These are phyloP conservation scores for Neodiprion pinetum DNA, from an alignment of 1,140 invertebrate genomes.

Conservation along the genomic window DNA sequence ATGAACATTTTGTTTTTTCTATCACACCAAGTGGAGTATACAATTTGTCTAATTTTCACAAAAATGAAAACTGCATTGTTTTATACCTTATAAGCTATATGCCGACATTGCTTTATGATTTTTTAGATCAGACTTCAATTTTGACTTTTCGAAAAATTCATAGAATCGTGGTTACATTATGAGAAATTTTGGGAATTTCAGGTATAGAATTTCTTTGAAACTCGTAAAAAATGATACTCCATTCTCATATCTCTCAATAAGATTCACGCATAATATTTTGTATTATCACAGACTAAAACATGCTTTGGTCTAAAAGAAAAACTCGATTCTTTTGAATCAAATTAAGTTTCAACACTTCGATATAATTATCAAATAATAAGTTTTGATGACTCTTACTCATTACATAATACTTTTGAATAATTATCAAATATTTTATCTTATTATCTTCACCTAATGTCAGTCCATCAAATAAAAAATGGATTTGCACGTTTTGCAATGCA, in stretches of 20 bases:
- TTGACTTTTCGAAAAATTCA: slow-evolving; percentile 14
- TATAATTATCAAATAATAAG: neutral
- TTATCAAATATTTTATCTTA: neutral
- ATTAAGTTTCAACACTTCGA: neutral
- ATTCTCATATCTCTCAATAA: slow-evolving; percentile 41
- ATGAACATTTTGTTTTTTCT: too few species aligned
- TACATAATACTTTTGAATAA: neutral
- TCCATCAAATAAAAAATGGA: too few species aligned
- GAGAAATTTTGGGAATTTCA: slow-evolving; percentile 20
- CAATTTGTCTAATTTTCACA: slow-evolving; percentile 1
- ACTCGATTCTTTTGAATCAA: slow-evolving; percentile 32
- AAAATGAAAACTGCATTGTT: slow-evolving; percentile 5
- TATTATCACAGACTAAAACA: slow-evolving; percentile 62
- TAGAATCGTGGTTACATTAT: slow-evolving; percentile 18
- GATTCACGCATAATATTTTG: slow-evolving; percentile 45
- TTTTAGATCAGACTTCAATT: slow-evolving; percentile 20
- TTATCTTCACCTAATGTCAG: neutral
- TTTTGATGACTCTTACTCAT: neutral
- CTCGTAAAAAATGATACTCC: slow-evolving; percentile 29
- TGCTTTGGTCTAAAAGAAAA: slow-evolving; percentile 59
- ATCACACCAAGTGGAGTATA: too few species aligned
- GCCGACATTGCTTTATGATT: slow-evolving; percentile 11
- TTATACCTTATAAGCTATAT: neutral
- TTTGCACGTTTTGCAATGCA: too few species aligned
- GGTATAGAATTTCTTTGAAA: slow-evolving; percentile 22